phyloP scores from a whole-genome alignment of 2,888 invertebrate species.

The Scrobipalpa costella region DNA sequence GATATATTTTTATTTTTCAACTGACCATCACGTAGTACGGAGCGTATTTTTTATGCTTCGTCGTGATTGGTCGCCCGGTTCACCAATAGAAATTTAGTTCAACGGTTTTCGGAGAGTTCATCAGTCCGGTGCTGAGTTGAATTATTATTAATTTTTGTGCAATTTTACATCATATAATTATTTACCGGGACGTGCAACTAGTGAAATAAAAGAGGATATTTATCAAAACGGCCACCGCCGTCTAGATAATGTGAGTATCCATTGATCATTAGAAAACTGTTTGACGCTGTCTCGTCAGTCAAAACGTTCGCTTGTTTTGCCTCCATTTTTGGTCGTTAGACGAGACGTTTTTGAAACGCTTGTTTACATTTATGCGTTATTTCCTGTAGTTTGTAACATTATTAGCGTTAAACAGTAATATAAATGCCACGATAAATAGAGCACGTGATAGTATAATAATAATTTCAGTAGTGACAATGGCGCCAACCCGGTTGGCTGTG shows the following conservation, averaged over 20 bases:
- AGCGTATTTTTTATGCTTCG: constrained; percentile 42
- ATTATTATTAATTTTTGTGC: constrained; percentile 57
- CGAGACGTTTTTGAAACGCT: constrained; percentile 55
- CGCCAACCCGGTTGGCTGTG: constrained; percentile 82
- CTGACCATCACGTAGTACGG: constrained; percentile 38
- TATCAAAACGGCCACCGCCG: constrained; percentile 64
- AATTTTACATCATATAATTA: constrained; percentile 49
- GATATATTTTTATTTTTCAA: background rate
- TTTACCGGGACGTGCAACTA: constrained; percentile 49
- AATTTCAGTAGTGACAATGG: constrained; percentile 77
- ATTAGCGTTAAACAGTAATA: constrained; percentile 28
- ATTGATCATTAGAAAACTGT: constrained; percentile 46
- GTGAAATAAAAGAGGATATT: constrained; percentile 46
- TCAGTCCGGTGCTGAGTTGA: constrained; percentile 68
- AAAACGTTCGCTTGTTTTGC: constrained; percentile 76
- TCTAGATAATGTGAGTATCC: constrained; percentile 61
- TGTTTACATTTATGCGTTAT: constrained; percentile 50
- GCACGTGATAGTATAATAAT: constrained; percentile 55
- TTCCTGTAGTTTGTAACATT: constrained; percentile 27
- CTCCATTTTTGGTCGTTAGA: constrained; percentile 75
- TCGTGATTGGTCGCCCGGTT: constrained; percentile 50
- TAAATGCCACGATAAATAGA: constrained; percentile 39
- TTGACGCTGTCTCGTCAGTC: constrained; percentile 50
- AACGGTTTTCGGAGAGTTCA: constrained; percentile 72
- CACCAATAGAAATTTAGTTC: constrained; percentile 64